A percentile compares a stretch with the other conserved stretches of the same genome.
Conservation (phyloP, 2,888 invertebrate genomes). For the Drosophila testacea region DNA sequence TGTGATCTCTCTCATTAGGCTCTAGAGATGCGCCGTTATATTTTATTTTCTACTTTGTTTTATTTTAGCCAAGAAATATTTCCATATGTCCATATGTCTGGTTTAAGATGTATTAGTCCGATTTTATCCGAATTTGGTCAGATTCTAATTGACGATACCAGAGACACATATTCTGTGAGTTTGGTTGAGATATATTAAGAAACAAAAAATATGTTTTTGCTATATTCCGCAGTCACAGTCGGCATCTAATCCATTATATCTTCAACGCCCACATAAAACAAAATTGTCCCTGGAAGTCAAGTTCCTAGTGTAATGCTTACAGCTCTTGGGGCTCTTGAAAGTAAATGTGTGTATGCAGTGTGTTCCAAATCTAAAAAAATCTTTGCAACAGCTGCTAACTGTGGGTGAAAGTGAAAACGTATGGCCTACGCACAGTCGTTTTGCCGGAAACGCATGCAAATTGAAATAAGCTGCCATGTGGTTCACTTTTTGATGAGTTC, state of each 20-base stretch:
- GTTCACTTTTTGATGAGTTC: constrained; percentile 37
- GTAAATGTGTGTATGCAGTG: constrained; percentile 40
- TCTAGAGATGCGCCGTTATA: no score
- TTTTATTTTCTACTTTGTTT: no score
- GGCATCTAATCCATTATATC: constrained; percentile 19
- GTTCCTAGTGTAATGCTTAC: constrained; percentile 25
- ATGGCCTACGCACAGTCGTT: constrained; percentile 40
- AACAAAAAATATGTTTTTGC: neutral
- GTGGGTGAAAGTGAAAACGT: constrained; percentile 67
- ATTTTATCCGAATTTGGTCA: no score
- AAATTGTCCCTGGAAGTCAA: constrained; percentile 46
- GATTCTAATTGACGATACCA: no score
- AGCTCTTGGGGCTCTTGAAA: constrained; percentile 37
- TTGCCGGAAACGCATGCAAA: constrained; percentile 70
- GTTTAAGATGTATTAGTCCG: no score
- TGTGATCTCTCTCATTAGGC: no score
- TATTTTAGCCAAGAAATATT: no score
- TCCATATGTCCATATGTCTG: no score
- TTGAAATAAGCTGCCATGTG: constrained; percentile 63
- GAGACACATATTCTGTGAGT: no score
- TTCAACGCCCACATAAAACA: constrained; percentile 56
- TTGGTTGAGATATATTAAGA: neutral
- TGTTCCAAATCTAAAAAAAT: constrained; percentile 62
- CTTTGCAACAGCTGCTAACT: constrained; percentile 65
- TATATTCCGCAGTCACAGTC: neutral